Evolutionary conservation across 2,797 vertebrate genomes (phyloP), one percentile per base, ranked within the genome.

Genomic region (Philypnodon macrostomus): DNA sequence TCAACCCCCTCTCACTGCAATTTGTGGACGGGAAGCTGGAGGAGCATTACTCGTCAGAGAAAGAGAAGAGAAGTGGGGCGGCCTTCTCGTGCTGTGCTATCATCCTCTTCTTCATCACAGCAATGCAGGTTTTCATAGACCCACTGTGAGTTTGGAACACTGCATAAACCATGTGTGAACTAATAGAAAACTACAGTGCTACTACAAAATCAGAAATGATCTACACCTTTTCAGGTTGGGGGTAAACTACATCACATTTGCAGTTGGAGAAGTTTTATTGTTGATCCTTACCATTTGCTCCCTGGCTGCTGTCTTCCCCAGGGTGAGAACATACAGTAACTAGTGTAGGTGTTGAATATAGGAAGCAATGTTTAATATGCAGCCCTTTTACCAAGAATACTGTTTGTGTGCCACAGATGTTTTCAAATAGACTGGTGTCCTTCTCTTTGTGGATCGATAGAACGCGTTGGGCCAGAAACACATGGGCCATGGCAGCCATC

Each of bases 381-480:
- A n/a, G n/a, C n/a, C n/a, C n/a, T n/a, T n/a, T n/a, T 16, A 7
- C 4, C 11, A n/a, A n/a, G 4, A 7, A 8, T 19, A n/a, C n/a
- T 46, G 5, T 17, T 45, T 72, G 19, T 70, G 44, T 67, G 14
- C 54, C n/a, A 1, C 53, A 98, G 96, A 80, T 90, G 46, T 97
- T 96, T 70, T 90, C 94, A 12, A 90, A 90, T 79, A 94, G 88
- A 57, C 81, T 98, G 1, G 94, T 97, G 68, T 90, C 91, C 16
- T 98, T 98, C 80, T 98, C 96, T 0, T 67, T 91, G n/a, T 98
- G 96, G 96, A 95, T 98, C 0, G 95, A 98, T 81, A 89, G 88
- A 50, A 98, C 94, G 0, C 91, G 95, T 2, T 98, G 96, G 96
- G 95, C 94, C 0, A 90, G 95, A 56, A 98, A 98, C 82, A 96